Evolutionary conservation across 1,140 invertebrate species (phyloP), one percentile per base, ranked within the genome.

Genomic region (Eupeodes corollae): DNA sequence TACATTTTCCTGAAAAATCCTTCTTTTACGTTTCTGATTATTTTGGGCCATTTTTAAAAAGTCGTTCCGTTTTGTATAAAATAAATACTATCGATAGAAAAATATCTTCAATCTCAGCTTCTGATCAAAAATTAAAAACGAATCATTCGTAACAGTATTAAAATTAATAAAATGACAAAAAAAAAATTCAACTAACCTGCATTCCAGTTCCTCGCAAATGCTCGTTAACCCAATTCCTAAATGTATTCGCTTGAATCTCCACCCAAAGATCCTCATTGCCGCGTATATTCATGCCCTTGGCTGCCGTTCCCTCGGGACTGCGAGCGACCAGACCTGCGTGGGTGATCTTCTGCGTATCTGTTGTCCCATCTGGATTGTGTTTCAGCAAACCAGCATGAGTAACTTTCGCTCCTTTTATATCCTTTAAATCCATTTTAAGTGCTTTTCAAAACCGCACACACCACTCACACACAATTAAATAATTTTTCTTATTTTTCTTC

Each of bases 151-250:
- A n/a, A n/a, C n/a, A n/a, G n/a, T 26, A 5, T 26, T 26, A 3
- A 26, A 26, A 26, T n/a, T n/a, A 26, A 26, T 5, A 26, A 26
- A 26, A 26, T 8, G 3, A 26, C 21, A 5, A 5, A 26, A 26
- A 26, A n/a, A 26, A 26, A 26, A 3, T 26, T 26, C 3, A 33
- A 54, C 62, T 70, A 72, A 68, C 79, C 76, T 70, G 76, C 68
- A 72, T 79, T 70, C 75, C 73, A 44, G 75, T 71, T 40, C 79
- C 82, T 52, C 80, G 82, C 43, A 96, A 70, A 56, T 95, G 89
- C 69, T 97, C 92, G 71, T 98, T 98, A 50, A 97, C 88, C 94
- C 94, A 98, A 71, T 98, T 98, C 52, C 86, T 82, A 69, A 98
- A 98, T 1, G 94, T 98, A 62, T 95, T 92, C 21, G 91, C 84